These are phyloP conservation scores for Acleris cristana DNA, from an alignment of 2,888 invertebrate genomes.

Conservation along the genomic window DNA sequence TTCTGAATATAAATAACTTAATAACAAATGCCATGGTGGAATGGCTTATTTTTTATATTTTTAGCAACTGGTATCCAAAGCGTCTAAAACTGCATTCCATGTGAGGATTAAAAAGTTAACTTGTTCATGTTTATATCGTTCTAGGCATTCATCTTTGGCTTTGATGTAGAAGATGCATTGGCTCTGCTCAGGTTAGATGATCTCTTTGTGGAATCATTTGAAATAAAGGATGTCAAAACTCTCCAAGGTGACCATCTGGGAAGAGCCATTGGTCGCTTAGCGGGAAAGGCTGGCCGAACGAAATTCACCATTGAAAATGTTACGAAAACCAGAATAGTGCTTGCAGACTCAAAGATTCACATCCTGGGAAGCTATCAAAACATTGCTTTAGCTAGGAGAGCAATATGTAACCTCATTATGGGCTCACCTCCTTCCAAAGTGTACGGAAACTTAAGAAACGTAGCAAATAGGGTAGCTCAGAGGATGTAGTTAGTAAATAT, in stretches of 20 bases:
- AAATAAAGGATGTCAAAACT: slow-evolving; percentile 98
- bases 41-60: no score
- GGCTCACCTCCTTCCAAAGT: slow-evolving; percentile 99
- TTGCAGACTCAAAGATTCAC: slow-evolving; percentile 98
- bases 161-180: slow-evolving; percentile 98
- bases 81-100: not conserved
- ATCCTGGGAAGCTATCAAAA: slow-evolving; percentile 99
- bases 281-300: slow-evolving; percentile 98
- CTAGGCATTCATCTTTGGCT: slow-evolving; percentile 96
- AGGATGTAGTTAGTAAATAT: slow-evolving; percentile 83
- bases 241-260: slow-evolving; percentile 97
- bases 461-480: slow-evolving; percentile 92
- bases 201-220: slow-evolving; percentile 98
- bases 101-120: not conserved
- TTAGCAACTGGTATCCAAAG: no score
- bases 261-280: slow-evolving; percentile 97
- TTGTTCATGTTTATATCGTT: slow-evolving; percentile 14
- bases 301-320: slow-evolving; percentile 99
- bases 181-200: slow-evolving; percentile 97
- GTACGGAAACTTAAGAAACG: slow-evolving; percentile 95
- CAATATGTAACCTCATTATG: slow-evolving; percentile 97
- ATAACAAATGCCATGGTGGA: no score
- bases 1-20: no score
- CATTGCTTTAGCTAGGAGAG: slow-evolving; percentile 96
- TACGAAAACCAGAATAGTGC: slow-evolving; percentile 98